phyloP scores from a whole-genome alignment of 2,888 invertebrate genomes.

The Enchytraeus crypticus region DNA sequence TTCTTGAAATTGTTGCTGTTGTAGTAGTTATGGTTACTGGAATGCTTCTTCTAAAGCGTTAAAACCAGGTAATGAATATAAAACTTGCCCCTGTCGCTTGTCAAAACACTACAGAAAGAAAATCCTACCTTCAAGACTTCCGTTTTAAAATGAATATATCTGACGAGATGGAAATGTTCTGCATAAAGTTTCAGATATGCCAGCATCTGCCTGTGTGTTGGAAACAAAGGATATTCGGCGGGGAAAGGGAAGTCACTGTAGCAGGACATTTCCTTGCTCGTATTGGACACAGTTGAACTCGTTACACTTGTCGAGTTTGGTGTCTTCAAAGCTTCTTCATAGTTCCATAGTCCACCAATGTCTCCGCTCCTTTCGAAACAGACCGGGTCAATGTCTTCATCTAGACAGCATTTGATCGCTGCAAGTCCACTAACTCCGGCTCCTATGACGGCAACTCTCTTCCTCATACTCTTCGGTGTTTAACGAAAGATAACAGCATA shows the following conservation, averaged over 20 bases:
- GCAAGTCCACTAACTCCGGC: too few relatives aligned
- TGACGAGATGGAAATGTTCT: constrained; percentile 35
- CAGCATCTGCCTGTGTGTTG: constrained; percentile 43
- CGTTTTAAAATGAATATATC: constrained; percentile 34
- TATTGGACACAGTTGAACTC: constrained; percentile 40
- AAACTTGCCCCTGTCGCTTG: too few relatives aligned
- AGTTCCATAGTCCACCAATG: constrained; percentile 43
- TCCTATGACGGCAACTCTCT: too few relatives aligned
- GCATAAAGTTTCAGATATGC: constrained; percentile 22
- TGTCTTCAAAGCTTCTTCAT: constrained; percentile 20
- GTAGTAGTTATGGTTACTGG: too few relatives aligned
- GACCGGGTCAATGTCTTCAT: constrained; percentile 39
- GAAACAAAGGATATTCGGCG: constrained; percentile 40
- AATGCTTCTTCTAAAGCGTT: too few relatives aligned
- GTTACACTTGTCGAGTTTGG: constrained; percentile 37
- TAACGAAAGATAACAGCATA: too few relatives aligned
- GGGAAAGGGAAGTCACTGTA: constrained; percentile 47
- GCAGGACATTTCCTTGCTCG: constrained; percentile 39
- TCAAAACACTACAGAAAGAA: too few relatives aligned
- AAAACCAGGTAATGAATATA: too few relatives aligned
- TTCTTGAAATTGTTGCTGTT: too few relatives aligned
- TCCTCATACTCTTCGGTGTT: too few relatives aligned
- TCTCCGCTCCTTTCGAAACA: constrained; percentile 39
- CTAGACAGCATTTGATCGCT: constrained; percentile 43
- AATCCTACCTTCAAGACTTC: constrained; percentile 32